Percentiles rank a stretch among this genome's conserved stretches.
Evolutionary conservation across 2,888 invertebrate species (phyloP).

Genomic region (Caenorhabditis panamensis): DNA sequence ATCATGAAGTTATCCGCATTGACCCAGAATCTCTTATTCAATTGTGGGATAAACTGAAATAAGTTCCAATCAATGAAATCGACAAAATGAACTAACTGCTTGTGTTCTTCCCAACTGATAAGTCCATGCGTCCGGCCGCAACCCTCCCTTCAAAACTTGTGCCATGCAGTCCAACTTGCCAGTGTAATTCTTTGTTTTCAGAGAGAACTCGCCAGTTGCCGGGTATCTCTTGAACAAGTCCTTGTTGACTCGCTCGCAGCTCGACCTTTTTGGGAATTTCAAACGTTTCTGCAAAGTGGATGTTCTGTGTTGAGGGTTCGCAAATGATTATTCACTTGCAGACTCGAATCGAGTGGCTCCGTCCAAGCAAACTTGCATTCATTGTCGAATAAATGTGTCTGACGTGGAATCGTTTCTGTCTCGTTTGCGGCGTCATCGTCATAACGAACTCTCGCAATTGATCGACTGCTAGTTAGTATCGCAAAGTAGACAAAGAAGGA

Average conservation of each 20-base stretch:
- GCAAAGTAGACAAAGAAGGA: conserved; percentile 19
- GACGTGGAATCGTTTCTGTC: no score
- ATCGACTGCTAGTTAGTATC: not conserved
- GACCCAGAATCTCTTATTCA: conserved; percentile 49
- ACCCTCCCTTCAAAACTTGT: conserved; percentile 54
- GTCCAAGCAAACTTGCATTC: conserved; percentile 58
- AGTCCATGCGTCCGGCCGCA: conserved; percentile 47
- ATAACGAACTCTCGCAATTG: not conserved
- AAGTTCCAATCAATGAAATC: not conserved
- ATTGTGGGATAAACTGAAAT: conserved; percentile 49
- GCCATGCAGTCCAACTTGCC: conserved; percentile 45
- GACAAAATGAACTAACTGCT: not conserved
- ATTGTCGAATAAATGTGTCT: conserved; percentile 63
- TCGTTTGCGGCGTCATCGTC: not conserved
- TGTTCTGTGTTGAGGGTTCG: no score
- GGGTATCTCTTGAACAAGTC: conserved; percentile 54
- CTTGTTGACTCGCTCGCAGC: conserved; percentile 46
- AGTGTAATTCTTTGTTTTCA: conserved; percentile 20
- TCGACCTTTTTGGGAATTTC: conserved; percentile 27
- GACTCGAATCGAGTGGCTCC: conserved; percentile 53
- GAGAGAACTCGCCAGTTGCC: conserved; percentile 50
- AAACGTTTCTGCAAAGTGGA: conserved; percentile 31
- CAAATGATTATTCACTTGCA: conserved; percentile 35
- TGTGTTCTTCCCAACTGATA: conserved; percentile 40
- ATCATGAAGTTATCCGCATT: conserved; percentile 67